phyloP scores from a whole-genome alignment of 2,888 invertebrate genomes.

The Phyto melanocephala region DNA sequence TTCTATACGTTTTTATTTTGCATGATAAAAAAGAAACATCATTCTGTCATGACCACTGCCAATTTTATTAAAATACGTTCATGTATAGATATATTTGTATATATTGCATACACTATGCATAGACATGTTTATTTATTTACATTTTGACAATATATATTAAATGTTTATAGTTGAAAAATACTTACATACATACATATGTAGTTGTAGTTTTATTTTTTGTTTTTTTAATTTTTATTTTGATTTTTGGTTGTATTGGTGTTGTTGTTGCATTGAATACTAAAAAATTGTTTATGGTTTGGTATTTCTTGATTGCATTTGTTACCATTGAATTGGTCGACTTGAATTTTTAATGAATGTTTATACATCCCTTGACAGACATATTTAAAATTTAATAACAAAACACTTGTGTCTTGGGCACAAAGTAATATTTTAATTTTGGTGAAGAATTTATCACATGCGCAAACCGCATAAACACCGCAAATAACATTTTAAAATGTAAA shows the following conservation, averaged over 20 bases:
- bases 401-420: too few relatives aligned
- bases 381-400: too few relatives aligned
- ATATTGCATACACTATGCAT: neutral
- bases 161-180: neutral
- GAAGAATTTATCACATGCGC: too few relatives aligned
- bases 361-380: too few relatives aligned
- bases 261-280: neutral
- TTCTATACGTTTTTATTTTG: conserved; percentile 34
- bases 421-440: too few relatives aligned
- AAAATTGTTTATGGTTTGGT: neutral
- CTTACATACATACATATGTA: too few relatives aligned
- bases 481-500: too few relatives aligned
- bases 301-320: conserved; percentile 8
- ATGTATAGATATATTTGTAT: neutral
- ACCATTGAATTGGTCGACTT: conserved; percentile 10
- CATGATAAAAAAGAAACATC: conserved; percentile 33
- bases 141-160: neutral
- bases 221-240: neutral
- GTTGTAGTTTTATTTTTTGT: neutral
- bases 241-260: too few relatives aligned
- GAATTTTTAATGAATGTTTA: conserved; percentile 21
- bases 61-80: conserved; percentile 17
- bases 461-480: too few relatives aligned
- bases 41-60: conserved; percentile 54
- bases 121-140: neutral